Evolutionary conservation across 2,888 invertebrate genomes (phyloP), one percentile per base, ranked within the genome.

Genomic region (Dermolepida albohirtum): DNA sequence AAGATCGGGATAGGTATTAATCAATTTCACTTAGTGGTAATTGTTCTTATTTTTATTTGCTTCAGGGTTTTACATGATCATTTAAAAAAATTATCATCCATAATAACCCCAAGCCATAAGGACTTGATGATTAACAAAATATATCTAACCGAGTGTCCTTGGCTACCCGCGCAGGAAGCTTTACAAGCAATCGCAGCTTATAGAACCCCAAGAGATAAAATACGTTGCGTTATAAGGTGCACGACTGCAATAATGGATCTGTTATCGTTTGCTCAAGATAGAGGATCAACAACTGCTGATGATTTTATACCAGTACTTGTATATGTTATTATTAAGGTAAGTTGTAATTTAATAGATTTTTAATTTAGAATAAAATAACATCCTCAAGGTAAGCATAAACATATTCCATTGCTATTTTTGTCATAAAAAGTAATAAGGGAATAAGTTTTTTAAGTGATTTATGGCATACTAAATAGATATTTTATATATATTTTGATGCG

Each of bases 281-380:
- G 88, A 50, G 86, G 88, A 54, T 89, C 92, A 17, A 92, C 96
- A 27, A 95, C 97, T 1, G 94, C 95, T 0, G 98, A 99, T 84
- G 98, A 98, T 85, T 90, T 98, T 79, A 93, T 96, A 78, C 98
- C 98, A 1, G 97, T 98, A 22, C 89, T 99, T 72, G 96, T 99
- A 71, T 98, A 93, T 84, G 96, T 99, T 73, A 90, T 98, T 75
- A 94, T 98, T 75, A 96, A 94, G 89, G 95, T 94, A 83, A 57
- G 63, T 66, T 55, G 17, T 27, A 29, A 17, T 29, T 51, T 12
- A 11, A 54, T 54, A 27, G 2, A 27, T 8, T 4, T 40, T 43
- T 59, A 27, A 40, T 11, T 22, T 4, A 34, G 8, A 41, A 50
- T n/a, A 50, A 57, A 12, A n/a, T 22, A 5, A 47, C 49, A 57